Percentiles rank a stretch among this genome's conserved stretches.
Conservation (phyloP, 2,797 vertebrate species). For the Sebastes kiyomatsui region DNA sequence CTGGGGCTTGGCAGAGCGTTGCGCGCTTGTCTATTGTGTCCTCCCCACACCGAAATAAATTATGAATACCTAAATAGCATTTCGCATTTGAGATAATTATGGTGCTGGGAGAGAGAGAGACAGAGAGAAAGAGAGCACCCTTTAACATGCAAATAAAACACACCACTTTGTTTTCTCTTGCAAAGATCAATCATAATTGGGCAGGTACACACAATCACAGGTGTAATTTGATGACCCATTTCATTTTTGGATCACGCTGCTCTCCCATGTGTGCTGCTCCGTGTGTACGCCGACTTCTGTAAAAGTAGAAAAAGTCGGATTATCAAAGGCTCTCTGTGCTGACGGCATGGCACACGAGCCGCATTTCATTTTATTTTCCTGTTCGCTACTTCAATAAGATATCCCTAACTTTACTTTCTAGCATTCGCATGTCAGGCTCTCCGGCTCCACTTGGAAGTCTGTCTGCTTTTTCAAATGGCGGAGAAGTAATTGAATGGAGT, state of each 20-base stretch:
- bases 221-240: constrained; percentile 81
- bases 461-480: constrained; percentile 35
- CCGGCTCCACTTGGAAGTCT: constrained; percentile 25
- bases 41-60: constrained; percentile 82
- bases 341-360: constrained; percentile 30
- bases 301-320: constrained; percentile 62
- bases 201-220: constrained; percentile 82
- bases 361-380: constrained; percentile 44
- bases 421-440: constrained; percentile 35
- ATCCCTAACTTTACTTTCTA: constrained; percentile 11
- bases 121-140: constrained; percentile 62
- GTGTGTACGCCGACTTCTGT: constrained; percentile 52
- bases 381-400: constrained; percentile 49
- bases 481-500: constrained; percentile 58
- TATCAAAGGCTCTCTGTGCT: constrained; percentile 64
- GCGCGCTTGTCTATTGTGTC: constrained; percentile 76
- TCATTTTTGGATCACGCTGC: constrained; percentile 77
- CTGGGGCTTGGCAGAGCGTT: constrained; percentile 80
- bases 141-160: constrained; percentile 86
- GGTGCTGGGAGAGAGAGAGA: constrained; percentile 51
- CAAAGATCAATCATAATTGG: constrained; percentile 85
- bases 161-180: constrained; percentile 81
- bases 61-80: constrained; percentile 86
- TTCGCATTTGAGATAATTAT: constrained; percentile 84
- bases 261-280: constrained; percentile 57